phyloP scores from a whole-genome alignment of 2,888 invertebrate genomes.

The Apantesis nais region DNA sequence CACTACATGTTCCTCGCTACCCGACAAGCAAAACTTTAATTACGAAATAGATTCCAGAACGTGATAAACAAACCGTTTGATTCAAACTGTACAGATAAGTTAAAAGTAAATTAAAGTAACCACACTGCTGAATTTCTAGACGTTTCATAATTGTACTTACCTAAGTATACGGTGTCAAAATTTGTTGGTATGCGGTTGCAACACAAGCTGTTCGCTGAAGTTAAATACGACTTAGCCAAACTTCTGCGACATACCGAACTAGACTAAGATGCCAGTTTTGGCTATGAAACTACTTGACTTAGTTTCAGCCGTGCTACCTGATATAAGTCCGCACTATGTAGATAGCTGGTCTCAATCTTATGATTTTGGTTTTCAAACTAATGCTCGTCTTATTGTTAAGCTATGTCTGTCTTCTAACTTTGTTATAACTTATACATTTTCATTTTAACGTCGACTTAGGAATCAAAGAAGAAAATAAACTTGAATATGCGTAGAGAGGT shows the following conservation, averaged over 20 bases:
- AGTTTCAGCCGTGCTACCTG: constrained; percentile 50
- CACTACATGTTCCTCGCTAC: constrained; percentile 24
- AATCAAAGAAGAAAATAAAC: constrained; percentile 17
- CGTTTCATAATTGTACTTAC: constrained; percentile 59
- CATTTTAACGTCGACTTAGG: constrained; percentile 4
- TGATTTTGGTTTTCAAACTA: constrained; percentile 26
- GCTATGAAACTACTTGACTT: constrained; percentile 65
- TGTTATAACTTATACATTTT: constrained; percentile 8
- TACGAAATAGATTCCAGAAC: constrained; percentile 49
- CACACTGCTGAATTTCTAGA: constrained; percentile 38
- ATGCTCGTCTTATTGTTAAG: constrained; percentile 20
- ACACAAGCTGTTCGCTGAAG: constrained; percentile 78
- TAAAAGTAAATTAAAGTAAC: constrained; percentile 62
- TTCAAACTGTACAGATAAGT: constrained; percentile 55
- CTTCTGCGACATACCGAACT: constrained; percentile 74
- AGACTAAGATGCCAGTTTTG: constrained; percentile 73
- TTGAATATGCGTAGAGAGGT: neutral
- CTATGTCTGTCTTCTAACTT: constrained; percentile 2
- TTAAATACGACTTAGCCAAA: constrained; percentile 82
- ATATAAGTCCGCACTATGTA: constrained; percentile 33
- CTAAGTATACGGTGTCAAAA: constrained; percentile 74
- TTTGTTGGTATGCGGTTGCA: constrained; percentile 79
- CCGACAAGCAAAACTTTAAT: constrained; percentile 53
- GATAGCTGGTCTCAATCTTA: constrained; percentile 25
- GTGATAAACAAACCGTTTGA: constrained; percentile 58